Conservation (phyloP, 1,140 invertebrate species). For the Drosophila nasuta region DNA sequence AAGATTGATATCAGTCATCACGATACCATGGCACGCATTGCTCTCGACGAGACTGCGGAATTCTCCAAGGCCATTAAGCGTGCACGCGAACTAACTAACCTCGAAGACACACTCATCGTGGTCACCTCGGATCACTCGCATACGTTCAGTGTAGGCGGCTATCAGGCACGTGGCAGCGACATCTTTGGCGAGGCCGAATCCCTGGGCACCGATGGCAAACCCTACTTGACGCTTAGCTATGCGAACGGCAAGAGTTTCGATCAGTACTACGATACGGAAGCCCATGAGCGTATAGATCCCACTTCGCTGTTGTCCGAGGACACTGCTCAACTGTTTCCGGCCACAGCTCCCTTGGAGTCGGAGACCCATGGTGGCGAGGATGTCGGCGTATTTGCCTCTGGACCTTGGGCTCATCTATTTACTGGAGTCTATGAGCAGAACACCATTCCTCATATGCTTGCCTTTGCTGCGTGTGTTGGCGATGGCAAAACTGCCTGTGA, state of each 20-base stretch:
- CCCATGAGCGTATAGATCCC: constrained; percentile 70
- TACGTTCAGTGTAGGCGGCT: constrained; percentile 88
- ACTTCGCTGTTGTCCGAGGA: constrained; percentile 19
- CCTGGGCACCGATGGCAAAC: constrained; percentile 85
- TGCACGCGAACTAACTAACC: constrained; percentile 86
- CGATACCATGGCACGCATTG: constrained; percentile 88
- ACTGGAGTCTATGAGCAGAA: constrained; percentile 92
- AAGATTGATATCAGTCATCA: constrained; percentile 94
- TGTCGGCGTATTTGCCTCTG: constrained; percentile 88
- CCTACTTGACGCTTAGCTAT: constrained; percentile 90
- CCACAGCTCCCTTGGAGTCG: constrained; percentile 85
- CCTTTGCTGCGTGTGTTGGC: constrained; percentile 88
- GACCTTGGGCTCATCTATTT: constrained; percentile 90
- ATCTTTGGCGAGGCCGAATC: constrained; percentile 85
- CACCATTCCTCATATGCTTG: constrained; percentile 91
- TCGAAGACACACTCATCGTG: constrained; percentile 88
- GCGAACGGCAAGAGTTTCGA: constrained; percentile 89
- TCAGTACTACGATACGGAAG: constrained; percentile 66
- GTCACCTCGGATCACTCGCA: constrained; percentile 90
- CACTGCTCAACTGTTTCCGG: constrained; percentile 85
- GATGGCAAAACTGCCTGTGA: constrained; percentile 76
- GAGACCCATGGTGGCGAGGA: constrained; percentile 91
- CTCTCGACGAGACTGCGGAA: constrained; percentile 88
- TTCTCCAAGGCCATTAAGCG: constrained; percentile 87
- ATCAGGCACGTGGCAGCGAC: constrained; percentile 86